Evolutionary conservation across 2,888 invertebrate genomes (phyloP).

Genomic region (Heteromurus nitidus): DNA sequence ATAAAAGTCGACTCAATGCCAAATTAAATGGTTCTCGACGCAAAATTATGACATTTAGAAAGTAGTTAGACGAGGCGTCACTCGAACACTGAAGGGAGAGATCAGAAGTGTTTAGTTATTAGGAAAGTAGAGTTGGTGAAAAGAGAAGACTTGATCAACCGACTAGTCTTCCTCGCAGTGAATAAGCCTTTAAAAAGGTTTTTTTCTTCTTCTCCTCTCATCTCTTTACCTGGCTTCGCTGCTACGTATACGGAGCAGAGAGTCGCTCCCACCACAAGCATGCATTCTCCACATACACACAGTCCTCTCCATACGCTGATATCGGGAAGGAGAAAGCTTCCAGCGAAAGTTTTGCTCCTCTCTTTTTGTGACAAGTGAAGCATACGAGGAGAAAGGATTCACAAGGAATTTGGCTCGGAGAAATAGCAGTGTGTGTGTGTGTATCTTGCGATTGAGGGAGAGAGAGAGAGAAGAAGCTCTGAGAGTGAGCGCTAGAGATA

Average conservation of each 20-base stretch:
- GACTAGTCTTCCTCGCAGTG: slow-evolving; percentile 19
- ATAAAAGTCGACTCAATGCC: slow-evolving; percentile 34
- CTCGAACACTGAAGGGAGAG: slow-evolving; percentile 30
- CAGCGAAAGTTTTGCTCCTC: slow-evolving; percentile 49
- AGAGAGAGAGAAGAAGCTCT: not conserved
- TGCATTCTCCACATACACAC: not conserved
- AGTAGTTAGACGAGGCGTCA: slow-evolving; percentile 27
- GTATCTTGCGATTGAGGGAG: too few species aligned
- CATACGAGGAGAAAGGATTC: slow-evolving; percentile 59
- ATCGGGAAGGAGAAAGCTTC: slow-evolving; percentile 37
- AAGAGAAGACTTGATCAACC: slow-evolving; percentile 55
- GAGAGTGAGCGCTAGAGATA: slow-evolving; percentile 1
- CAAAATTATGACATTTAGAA: slow-evolving; percentile 27
- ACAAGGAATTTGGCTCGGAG: slow-evolving; percentile 58
- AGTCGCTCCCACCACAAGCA: too few species aligned
- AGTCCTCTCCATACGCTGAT: not conserved
- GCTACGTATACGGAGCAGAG: not conserved
- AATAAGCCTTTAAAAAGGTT: not conserved
- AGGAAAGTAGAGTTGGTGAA: slow-evolving; percentile 27
- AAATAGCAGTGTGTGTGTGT: slow-evolving; percentile 34
- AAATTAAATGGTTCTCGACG: slow-evolving; percentile 34
- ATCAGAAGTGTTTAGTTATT: slow-evolving; percentile 40
- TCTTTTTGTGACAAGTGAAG: slow-evolving; percentile 62
- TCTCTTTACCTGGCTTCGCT: slow-evolving; percentile 16
- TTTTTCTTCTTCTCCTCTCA: not conserved